Evolutionary conservation across 92 coral and sea anemone species (phyloP), one percentile per base, ranked within the genome.

Genomic region (Palythoa heliodiscus): DNA sequence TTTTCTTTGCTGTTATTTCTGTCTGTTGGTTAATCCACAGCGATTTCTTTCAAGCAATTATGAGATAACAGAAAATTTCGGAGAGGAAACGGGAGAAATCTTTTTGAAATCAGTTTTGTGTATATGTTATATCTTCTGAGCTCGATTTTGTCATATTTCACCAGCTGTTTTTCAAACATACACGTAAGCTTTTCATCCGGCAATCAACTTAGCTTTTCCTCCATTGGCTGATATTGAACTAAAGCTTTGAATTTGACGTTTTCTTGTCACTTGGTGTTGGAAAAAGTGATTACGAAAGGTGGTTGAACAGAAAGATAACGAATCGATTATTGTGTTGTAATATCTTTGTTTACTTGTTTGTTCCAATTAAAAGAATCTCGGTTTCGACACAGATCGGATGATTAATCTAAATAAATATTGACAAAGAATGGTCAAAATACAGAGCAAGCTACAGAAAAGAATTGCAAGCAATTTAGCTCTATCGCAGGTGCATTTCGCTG

Each of bases 81-180:
- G 6, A 19, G 3, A 19, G 5, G 29, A 63, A 19, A 16, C 25
- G 5, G 20, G 23, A 17, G 69, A 63, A 63, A 19, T n/a, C 24
- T 63, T 63, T 63, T 19, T 24, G 19, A 35, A 12, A 19, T 52
- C 6, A 19, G 38, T 20, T 79, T 63, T 7, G 20, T 25, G 11
- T 23, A 63, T 19, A 63, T 23, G 55, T 66, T 39, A 11, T 64
- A 43, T 80, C 39, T 43, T 6, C 67, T 2, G 3, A 25, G 13
- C 10, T 66, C 19, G 22, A 43, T n/a, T 23, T 80, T 47, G 54
- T 47, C 11, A 23, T 11, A 43, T 13, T 22, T 0, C 19, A 47
- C 50, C 84, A 80, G 84, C 84, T 80, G 74, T 80, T 80, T 47
- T 29, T 5, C 24, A 66, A 70, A 80, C 8, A 24, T 12, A 78